Evolutionary conservation across 2,113 vertebrate species (phyloP).

Genomic region (Callionymus lyra): DNA sequence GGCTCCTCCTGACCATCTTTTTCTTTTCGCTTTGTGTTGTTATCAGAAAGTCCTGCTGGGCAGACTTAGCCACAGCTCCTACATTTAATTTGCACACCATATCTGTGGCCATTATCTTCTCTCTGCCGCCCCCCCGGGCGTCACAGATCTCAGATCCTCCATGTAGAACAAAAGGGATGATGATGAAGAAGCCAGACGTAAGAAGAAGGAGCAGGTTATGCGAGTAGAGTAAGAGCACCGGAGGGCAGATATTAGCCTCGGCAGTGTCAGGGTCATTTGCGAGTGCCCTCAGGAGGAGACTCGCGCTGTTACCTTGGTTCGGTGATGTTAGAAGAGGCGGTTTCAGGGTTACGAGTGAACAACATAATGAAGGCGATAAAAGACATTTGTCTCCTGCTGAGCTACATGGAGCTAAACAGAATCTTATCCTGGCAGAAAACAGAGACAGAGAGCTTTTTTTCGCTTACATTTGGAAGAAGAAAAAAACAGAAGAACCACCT

Average conservation of each 20-base stretch:
- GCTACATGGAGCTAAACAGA: slow-evolving; percentile 9
- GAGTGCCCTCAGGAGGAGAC: slow-evolving; percentile 25
- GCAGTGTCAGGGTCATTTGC: slow-evolving; percentile 14
- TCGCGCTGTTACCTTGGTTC: slow-evolving; percentile 15
- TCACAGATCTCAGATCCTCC: slow-evolving; percentile 34
- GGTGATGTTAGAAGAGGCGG: slow-evolving; percentile 28
- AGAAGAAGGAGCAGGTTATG: slow-evolving; percentile 31
- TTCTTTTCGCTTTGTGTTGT: slow-evolving; percentile 7
- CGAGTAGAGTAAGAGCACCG: slow-evolving; percentile 28
- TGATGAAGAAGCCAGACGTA: slow-evolving; percentile 34
- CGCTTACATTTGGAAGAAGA: too few species aligned
- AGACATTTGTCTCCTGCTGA: slow-evolving; percentile 3
- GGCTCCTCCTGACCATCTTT: slow-evolving; percentile 3
- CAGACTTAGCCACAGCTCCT: slow-evolving; percentile 27
- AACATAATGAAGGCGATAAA: slow-evolving; percentile 15
- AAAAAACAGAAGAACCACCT: too few species aligned
- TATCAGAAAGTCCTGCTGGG: slow-evolving; percentile 30
- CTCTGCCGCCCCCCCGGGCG: slow-evolving; percentile 12
- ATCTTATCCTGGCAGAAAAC: neutral
- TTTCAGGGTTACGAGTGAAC: slow-evolving; percentile 25
- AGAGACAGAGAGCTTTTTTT: too few species aligned
- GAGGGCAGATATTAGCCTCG: slow-evolving; percentile 20
- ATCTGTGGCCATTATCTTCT: slow-evolving; percentile 38
- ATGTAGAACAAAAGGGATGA: slow-evolving; percentile 32
- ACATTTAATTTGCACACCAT: slow-evolving; percentile 42